A percentile compares a stretch with the other conserved stretches of the same genome.
These are phyloP conservation scores for Aulostomus chinensis DNA, from an alignment of 2,797 vertebrate genomes.

Conservation along the genomic window DNA sequence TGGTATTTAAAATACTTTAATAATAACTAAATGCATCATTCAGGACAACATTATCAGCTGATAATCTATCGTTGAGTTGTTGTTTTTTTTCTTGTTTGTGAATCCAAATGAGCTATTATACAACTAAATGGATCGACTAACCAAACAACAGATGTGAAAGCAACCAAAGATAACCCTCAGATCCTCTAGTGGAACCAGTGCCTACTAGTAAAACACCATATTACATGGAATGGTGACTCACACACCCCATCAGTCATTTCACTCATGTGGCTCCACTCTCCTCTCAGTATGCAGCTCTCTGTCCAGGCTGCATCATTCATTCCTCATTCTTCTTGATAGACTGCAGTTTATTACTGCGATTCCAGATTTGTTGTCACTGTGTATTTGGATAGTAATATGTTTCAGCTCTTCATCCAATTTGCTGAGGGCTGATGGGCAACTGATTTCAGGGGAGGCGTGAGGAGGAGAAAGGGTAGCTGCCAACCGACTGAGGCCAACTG, in stretches of 20 bases:
- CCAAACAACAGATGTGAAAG: too few relatives aligned
- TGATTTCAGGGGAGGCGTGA: constrained; percentile 43
- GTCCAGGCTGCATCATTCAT: constrained; percentile 46
- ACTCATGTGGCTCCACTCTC: constrained; percentile 32
- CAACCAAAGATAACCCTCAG: too few relatives aligned
- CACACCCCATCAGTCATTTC: constrained; percentile 44
- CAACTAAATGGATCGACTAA: too few relatives aligned
- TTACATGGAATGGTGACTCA: too few relatives aligned
- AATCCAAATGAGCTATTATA: too few relatives aligned
- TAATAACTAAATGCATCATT: too few relatives aligned
- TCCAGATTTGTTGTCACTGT: constrained; percentile 61
- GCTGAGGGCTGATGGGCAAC: constrained; percentile 40
- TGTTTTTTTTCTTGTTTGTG: too few relatives aligned
- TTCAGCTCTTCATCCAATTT: constrained; percentile 56
- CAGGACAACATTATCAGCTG: too few relatives aligned
- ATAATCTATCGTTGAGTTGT: too few relatives aligned
- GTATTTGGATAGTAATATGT: constrained; percentile 54
- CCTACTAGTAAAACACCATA: too few relatives aligned
- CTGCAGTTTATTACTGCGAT: constrained; percentile 55
- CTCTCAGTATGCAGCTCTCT: constrained; percentile 33
- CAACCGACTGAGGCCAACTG: constrained; percentile 34
- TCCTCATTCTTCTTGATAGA: constrained; percentile 52
- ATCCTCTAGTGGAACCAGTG: constrained; percentile 21
- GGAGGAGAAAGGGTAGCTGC: constrained; percentile 44
- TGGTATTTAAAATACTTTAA: too few relatives aligned